Base-by-base conservation (phyloP, 2,888 invertebrate species). In the Hermodice carunculata region DNA sequence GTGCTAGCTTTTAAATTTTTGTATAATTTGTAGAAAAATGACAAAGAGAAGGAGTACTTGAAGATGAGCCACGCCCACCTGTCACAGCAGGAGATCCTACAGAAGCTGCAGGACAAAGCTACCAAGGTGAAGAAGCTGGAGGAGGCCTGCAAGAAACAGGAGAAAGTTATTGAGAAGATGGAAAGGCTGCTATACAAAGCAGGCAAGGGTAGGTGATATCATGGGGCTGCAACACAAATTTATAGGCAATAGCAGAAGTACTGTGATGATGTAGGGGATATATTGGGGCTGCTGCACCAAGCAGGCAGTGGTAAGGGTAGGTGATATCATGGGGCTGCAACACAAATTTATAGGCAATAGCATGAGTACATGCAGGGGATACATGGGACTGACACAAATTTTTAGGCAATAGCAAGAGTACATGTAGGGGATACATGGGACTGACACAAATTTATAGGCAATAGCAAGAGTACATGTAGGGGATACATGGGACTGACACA, bases 1-100 rank as follows among this genome's bases (percentile, higher is more conserved):
- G n/a, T n/a, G n/a, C n/a, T n/a, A n/a, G n/a, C n/a, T n/a, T n/a
- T n/a, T n/a, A n/a, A n/a, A n/a, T n/a, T n/a, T n/a, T n/a, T n/a
- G n/a, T n/a, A n/a, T n/a, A n/a, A n/a, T n/a, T 28, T 31, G n/a
- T 37, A 83, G 82, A 82, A 81, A 77, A 83, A 84, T 71, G 83
- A 84, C 68, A 64, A 74, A 60, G 81, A 82, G 65, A 82, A 81
- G 62, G 75, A 76, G 26, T 79, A 72, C 62, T 58, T 80, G 43
- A 70, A 76, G 51, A 72, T 82, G 63, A 73, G 71, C 24, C 73
- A 78, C 34, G 78, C 79, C 5, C 81, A 82, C 70, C 69, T 72
- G 4, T 71, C 77, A 19, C 83, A 83, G 65, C 78, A 78, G 61
- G 73, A 76, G 22, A 58, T 78, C 44, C 69, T 82, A 40, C 78